Evolutionary conservation across 2,888 invertebrate species (phyloP), one percentile per base, ranked within the genome.

Genomic region (Cancer borealis): DNA sequence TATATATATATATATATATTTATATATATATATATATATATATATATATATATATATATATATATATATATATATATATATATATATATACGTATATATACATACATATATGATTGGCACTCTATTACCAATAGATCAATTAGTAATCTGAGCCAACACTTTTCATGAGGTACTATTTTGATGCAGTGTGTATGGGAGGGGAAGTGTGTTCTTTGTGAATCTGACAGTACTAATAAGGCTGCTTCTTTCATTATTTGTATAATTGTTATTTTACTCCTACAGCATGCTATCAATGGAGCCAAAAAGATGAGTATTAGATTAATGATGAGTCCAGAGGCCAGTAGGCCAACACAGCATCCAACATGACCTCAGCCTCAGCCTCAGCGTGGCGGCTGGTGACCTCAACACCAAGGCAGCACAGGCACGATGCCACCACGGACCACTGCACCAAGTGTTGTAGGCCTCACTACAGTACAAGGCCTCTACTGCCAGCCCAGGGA

Each of bases 281-380:
- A 90, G 94, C 94, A 94, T 94, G 94, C 94, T 94, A 88, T 94
- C 94, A 94, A 92, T 94, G 84, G 30, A 84, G 84, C 84, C 84
- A 84, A 84, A 30, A 39, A 84, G 26, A 84, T 30, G 30, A 84
- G 30, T 39, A 84, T 10, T 84, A 84, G 8, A 39, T 84, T 30
- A 39, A 2, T 84, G 84, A 30, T 84, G 84, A 84, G 39, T 10
- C 12, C 39, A 30, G 84, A 84, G 84, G 84, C 84, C 84, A 39
- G 21, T 73, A 84, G 84, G 84, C 84, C 84, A 39, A 45, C 89
- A 93, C 93, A 89, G 47, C 66, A 89, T 49, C 47, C n/a, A 12
- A 88, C 84, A 88, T 45, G 46, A 93, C 89, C 93, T 79, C 73
- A 92, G 60, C 21, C 12, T 30, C 8, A 87, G 87, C 49, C 49